Percentiles rank a stretch among this genome's conserved stretches.
These are phyloP conservation scores for Hydrocynus forskahlii DNA, from an alignment of 2,797 vertebrate species.

Conservation along the genomic window DNA sequence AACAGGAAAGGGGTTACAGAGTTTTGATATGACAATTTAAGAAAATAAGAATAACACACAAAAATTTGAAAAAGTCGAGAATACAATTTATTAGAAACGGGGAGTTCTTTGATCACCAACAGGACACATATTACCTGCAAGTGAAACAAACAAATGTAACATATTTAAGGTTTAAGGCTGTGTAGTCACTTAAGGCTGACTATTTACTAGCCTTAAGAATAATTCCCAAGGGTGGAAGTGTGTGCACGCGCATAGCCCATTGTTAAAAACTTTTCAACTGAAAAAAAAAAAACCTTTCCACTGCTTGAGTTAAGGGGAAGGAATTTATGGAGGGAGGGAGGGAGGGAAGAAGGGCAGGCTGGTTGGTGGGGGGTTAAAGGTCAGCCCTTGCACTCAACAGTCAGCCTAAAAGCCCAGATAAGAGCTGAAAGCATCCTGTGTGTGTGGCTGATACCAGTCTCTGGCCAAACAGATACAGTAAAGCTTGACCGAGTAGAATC, in stretches of 20 bases:
- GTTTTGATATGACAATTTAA: background rate
- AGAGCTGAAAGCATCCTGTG: constrained; percentile 88
- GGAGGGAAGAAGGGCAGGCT: constrained; percentile 52
- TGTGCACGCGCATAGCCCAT: constrained; percentile 33
- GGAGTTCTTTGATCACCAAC: too few species aligned
- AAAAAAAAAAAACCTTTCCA: constrained; percentile 59
- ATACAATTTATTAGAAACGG: background rate
- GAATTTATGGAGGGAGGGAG: constrained; percentile 75
- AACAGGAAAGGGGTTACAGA: too few species aligned
- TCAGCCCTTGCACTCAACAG: constrained; percentile 87
- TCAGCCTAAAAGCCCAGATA: constrained; percentile 89
- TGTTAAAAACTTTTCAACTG: constrained; percentile 57
- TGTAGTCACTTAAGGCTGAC: background rate
- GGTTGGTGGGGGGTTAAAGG: constrained; percentile 79
- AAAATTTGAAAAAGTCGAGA: background rate
- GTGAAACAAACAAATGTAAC: background rate
- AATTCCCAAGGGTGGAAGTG: constrained; percentile 8
- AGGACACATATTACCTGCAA: background rate
- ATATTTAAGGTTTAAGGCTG: background rate
- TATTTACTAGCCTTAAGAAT: constrained; percentile 4
- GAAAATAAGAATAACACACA: background rate
- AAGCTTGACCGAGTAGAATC: constrained; percentile 70
- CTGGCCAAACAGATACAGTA: constrained; percentile 80
- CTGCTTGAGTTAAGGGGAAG: constrained; percentile 66
- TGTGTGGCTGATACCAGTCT: constrained; percentile 77